These are phyloP conservation scores for Caenorhabditis latens DNA, from an alignment of 1,140 invertebrate genomes.

Conservation along the genomic window DNA sequence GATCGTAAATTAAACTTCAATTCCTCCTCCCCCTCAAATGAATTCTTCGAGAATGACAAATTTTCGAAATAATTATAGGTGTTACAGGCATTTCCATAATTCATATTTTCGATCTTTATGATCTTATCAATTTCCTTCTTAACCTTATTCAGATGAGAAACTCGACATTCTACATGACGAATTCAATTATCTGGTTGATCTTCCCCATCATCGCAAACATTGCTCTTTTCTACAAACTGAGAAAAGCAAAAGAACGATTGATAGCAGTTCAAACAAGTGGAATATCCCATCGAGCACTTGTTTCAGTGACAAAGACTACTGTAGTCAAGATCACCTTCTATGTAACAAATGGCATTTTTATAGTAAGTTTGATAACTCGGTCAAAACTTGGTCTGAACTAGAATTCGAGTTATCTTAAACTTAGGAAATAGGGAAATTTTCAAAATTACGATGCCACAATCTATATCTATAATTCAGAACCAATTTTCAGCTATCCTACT, in stretches of 20 bases:
- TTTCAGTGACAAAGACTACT: constrained; percentile 7
- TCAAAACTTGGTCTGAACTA: no score
- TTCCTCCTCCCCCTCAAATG: not conserved
- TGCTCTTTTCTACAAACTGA: not conserved
- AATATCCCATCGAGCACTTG: not conserved
- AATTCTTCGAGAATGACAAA: not conserved
- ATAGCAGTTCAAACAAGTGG: constrained; percentile 20
- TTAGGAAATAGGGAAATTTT: no score
- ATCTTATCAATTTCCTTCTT: not conserved
- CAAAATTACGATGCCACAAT: no score
- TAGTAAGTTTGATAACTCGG: no score
- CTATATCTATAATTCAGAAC: no score
- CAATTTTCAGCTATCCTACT: constrained; percentile 23
- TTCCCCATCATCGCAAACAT: constrained; percentile 4
- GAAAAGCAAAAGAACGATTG: constrained; percentile 32
- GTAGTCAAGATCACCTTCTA: constrained; percentile 7
- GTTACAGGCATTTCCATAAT: no score
- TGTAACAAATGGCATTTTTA: constrained; percentile 19
- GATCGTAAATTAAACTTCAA: not conserved
- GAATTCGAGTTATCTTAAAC: no score
- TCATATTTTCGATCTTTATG: no score
- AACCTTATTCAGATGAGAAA: not conserved
- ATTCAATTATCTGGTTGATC: not conserved
- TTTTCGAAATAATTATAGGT: no score
- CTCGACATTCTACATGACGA: constrained; percentile 9